A percentile compares a stretch with the other conserved stretches of the same genome.
phyloP scores from a whole-genome alignment of 2,797 vertebrate genomes.

The Kryptopterus vitreolus region DNA sequence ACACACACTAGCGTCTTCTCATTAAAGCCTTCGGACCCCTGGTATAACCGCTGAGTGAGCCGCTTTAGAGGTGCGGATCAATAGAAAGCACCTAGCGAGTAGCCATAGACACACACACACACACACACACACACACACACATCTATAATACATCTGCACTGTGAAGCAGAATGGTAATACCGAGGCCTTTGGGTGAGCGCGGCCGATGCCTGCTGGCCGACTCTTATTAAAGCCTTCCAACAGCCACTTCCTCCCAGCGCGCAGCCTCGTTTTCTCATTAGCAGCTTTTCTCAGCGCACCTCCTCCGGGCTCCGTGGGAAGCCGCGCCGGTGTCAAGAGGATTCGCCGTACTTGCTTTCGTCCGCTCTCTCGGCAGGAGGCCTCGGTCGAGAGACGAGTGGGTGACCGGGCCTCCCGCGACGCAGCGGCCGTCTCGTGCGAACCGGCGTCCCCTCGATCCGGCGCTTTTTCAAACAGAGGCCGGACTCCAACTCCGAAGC shows the following conservation, averaged over 20 bases:
- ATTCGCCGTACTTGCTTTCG: conserved; percentile 25
- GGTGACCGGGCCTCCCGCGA: conserved; percentile 44
- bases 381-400: conserved; percentile 35
- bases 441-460: conserved; percentile 22
- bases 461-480: conserved; percentile 16
- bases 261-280: conserved; percentile 51
- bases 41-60: conserved; percentile 60
- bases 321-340: conserved; percentile 41
- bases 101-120: conserved; percentile 59
- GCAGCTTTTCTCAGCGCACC: conserved; percentile 49
- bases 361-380: conserved; percentile 39
- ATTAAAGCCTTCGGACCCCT: conserved; percentile 70
- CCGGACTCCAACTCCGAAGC: conserved; percentile 30
- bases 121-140: conserved; percentile 36
- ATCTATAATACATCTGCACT: conserved; percentile 57
- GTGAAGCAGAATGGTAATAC: conserved; percentile 47
- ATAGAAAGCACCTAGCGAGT: conserved; percentile 77
- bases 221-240: conserved; percentile 46
- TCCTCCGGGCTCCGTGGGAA: conserved; percentile 50
- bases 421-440: conserved; percentile 40
- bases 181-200: conserved; percentile 42
- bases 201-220: conserved; percentile 30
- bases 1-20: conserved; percentile 50
- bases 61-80: conserved; percentile 65
- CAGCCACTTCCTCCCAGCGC: conserved; percentile 37